These are phyloP conservation scores for Synanthedon tipuliformis DNA, from an alignment of 2,888 invertebrate species.

Conservation along the genomic window DNA sequence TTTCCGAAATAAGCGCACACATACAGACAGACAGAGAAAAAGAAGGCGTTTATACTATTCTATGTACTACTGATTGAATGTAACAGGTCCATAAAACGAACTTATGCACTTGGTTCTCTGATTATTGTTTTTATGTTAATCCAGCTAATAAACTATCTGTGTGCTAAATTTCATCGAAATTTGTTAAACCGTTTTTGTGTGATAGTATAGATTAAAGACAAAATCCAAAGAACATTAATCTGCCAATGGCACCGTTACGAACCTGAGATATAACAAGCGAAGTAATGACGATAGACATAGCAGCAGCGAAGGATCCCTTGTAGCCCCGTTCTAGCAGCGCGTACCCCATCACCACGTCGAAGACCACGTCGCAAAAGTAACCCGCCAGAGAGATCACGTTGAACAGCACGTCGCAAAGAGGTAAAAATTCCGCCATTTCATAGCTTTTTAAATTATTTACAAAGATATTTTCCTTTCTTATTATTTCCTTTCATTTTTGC, in stretches of 20 bases:
- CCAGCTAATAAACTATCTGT: too few relatives aligned
- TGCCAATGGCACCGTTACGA: too few relatives aligned
- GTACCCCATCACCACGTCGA: conserved; percentile 88
- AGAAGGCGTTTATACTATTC: too few relatives aligned
- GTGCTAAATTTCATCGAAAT: too few relatives aligned
- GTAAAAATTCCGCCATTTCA: conserved; percentile 84
- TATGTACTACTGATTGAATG: too few relatives aligned
- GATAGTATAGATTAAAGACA: too few relatives aligned
- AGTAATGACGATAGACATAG: conserved; percentile 77
- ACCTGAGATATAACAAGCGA: conserved; percentile 83
- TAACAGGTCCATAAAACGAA: too few relatives aligned
- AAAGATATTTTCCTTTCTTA: not conserved
- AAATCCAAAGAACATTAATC: not conserved
- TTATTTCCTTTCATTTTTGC: not conserved
- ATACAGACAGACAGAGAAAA: too few relatives aligned
- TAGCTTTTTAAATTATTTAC: conserved; percentile 32
- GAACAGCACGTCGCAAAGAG: conserved; percentile 90
- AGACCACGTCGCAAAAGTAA: conserved; percentile 91
- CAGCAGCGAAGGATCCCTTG: conserved; percentile 74
- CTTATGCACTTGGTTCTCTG: too few relatives aligned
- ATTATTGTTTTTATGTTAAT: too few relatives aligned
- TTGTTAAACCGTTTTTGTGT: not conserved
- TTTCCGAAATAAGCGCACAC: too few relatives aligned
- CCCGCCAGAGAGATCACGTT: conserved; percentile 90
- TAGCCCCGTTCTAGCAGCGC: conserved; percentile 79